phyloP scores from a whole-genome alignment of 2,113 vertebrate species.

The Plestiodon gilberti region DNA sequence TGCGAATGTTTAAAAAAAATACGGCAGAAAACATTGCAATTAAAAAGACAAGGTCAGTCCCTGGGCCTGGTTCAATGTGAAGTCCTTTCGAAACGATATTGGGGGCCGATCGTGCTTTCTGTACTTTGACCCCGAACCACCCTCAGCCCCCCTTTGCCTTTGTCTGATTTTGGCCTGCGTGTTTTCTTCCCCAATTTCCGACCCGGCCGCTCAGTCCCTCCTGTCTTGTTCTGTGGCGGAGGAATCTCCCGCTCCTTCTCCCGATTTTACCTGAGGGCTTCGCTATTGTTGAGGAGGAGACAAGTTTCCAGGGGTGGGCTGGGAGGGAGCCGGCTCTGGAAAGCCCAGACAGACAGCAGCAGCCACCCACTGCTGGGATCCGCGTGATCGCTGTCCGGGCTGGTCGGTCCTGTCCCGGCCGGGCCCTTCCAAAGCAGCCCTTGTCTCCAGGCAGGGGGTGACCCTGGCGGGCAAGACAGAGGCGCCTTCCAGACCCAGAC shows the following conservation, averaged over 20 bases:
- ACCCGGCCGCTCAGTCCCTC: neutral
- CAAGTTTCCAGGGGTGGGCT: neutral
- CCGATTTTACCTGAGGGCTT: neutral
- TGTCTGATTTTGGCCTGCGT: neutral
- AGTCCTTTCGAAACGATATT: neutral
- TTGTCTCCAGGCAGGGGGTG: too few relatives aligned
- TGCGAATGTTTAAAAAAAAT: neutral
- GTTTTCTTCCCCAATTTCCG: neutral
- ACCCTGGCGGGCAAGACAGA: too few relatives aligned
- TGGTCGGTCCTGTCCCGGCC: too few relatives aligned
- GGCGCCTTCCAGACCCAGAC: too few relatives aligned
- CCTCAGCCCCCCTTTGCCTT: neutral
- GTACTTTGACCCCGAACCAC: neutral
- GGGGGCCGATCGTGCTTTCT: neutral
- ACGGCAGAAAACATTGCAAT: rapidly evolving
- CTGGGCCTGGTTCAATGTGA: neutral
- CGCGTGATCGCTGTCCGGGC: too few relatives aligned
- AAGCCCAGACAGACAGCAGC: neutral
- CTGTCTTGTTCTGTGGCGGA: neutral
- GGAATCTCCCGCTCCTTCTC: constrained; percentile 21
- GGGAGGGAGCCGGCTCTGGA: neutral
- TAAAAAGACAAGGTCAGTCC: too few relatives aligned
- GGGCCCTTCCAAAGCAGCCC: too few relatives aligned
- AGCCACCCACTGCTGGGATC: too few relatives aligned
- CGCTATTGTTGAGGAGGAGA: neutral